Base-by-base conservation (phyloP, 2,113 vertebrate species). In the Aphyosemion australe region DNA sequence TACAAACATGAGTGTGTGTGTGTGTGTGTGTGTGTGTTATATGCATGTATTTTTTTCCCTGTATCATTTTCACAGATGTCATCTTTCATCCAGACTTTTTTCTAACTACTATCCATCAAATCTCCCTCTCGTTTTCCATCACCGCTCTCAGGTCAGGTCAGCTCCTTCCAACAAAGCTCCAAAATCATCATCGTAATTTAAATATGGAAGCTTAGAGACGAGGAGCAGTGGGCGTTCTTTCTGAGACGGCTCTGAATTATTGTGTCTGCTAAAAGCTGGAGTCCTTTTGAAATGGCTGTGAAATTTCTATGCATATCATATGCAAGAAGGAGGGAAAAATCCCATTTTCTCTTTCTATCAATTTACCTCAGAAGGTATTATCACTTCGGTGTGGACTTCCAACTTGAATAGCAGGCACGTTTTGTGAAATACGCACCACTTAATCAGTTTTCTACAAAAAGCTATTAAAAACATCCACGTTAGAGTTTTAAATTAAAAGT, bases 161-260 rank as follows among this genome's bases (percentile, higher is more conserved):
- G 66, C 39, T 75, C 52, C 72, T 61, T 77, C 55, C 59, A 67
- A 47, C 19, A 20, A 15, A 48, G 46, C 64, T 81, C 60, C 67
- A 81, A 81, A 78, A 64, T 57, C 65, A 81, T 54, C 55, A 80
- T 46, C 4, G 7, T 67, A 62, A 74, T 74, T 82, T 69, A 72
- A 20, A 43, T 31, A 19, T 14, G 42, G 46, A 16, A 21, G 45
- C 31, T 62, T 12, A 45, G 13, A 67, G 39, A 50, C 12, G 8
- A 72, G 46, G 54, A 32, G 43, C 19, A 13, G 37, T 10, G 55
- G 61, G 66, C 64, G 58, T 31, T 55, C 26, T 37, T 46, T 68
- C 31, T 67, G 46, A 65, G 21, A 49, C 53, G 45, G 9, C 18
- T 69, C 52, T 62, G 46, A 68, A 59, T 58, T 63, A 52, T 43